These are phyloP conservation scores for Phymastichus coffea DNA, from an alignment of 1,140 invertebrate genomes.

Conservation along the genomic window DNA sequence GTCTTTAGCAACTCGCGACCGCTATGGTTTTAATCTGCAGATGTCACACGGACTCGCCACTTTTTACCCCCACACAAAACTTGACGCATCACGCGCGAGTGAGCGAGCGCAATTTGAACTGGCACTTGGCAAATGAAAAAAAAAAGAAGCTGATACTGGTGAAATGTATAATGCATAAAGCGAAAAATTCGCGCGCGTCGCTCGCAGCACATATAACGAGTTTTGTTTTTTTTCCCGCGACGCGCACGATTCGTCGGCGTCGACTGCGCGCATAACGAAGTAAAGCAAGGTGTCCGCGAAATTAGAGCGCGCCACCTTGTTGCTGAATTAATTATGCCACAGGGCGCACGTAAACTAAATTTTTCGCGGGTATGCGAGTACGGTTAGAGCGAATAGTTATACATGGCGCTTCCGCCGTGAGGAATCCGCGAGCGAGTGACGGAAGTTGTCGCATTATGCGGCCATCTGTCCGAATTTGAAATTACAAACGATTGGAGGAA, in stretches of 20 bases:
- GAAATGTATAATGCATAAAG: conserved; percentile 10
- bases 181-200: background rate
- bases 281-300: conserved; percentile 20
- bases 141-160: background rate
- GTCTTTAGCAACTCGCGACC: no score
- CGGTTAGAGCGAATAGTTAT: background rate
- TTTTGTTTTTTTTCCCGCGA: background rate
- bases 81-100: background rate
- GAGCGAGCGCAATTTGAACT: no score
- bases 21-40: background rate
- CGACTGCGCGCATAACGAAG: no score
- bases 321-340: background rate
- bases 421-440: background rate
- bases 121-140: background rate
- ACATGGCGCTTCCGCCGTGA: background rate
- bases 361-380: background rate
- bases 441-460: conserved; percentile 19
- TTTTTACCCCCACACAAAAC: background rate
- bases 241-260: no score
- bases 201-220: background rate
- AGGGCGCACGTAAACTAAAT: background rate
- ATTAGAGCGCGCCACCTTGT: background rate
- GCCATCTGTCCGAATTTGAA: conserved; percentile 14
- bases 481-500: background rate
- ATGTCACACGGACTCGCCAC: background rate